Conservation (phyloP, 2,113 vertebrate species). For the Podiceps cristatus region DNA sequence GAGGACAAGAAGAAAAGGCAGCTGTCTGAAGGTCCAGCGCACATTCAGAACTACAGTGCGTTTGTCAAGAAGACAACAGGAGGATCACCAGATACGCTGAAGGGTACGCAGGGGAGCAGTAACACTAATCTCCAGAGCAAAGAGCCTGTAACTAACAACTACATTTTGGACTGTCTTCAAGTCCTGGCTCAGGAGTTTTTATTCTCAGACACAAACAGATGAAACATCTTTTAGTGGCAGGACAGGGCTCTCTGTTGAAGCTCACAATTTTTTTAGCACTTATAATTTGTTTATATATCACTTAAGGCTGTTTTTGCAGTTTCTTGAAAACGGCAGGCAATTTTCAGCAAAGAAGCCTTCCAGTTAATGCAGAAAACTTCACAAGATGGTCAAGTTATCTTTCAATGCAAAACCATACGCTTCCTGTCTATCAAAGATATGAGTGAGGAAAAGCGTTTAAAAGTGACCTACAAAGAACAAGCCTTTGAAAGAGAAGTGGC, state of each 20-base stretch:
- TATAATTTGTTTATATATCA: neutral
- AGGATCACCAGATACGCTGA: neutral
- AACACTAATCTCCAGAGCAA: neutral
- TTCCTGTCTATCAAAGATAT: neutral
- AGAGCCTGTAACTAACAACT: neutral
- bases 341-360: neutral
- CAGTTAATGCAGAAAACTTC: neutral
- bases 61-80: neutral
- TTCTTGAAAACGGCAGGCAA: neutral
- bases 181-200: neutral
- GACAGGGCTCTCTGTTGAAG: neutral
- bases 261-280: neutral
- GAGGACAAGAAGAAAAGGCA: neutral
- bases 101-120: neutral
- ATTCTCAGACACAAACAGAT: neutral
- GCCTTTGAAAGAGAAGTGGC: neutral
- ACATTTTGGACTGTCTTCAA: neutral
- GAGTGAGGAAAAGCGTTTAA: neutral
- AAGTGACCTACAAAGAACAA: neutral
- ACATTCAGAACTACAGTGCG: neutral
- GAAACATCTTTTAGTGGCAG: neutral
- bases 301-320: neutral
- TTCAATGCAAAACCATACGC: neutral
- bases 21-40: neutral
- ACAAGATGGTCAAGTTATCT: neutral